Base-by-base conservation (phyloP, 30 jellyfish, hydroid and myxozoan species). In the Rhopilema esculentum region DNA sequence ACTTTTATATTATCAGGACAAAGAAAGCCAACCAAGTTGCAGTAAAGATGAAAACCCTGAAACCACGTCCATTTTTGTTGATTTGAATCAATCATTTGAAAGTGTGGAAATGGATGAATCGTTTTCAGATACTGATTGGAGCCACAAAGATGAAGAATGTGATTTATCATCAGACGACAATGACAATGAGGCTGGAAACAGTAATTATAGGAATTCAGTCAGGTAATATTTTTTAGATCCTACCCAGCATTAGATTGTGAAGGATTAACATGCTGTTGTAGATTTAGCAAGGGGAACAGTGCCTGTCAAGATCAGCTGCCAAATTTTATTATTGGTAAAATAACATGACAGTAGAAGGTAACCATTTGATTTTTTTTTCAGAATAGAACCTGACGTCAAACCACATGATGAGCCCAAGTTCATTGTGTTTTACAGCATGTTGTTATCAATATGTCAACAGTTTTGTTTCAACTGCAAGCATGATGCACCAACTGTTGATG, bases 361-460 rank as follows among this genome's bases (percentile, higher is more conserved):
- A 67, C 57, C 57, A 40, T 40, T 23, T 67, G 40, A 20, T 23
- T 52, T 30, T 50, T 70, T 72, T 83, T 49, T 1, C 86, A 83
- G 92, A 24, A 49, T 48, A 8, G 92, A 83, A 49, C 52, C 80
- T 0, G 62, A 67, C 18, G 73, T 21, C 27, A 21, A 75, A 24
- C 85, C 50, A 70, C 75, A 49, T 22, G 81, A 62, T 15, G 88
- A 85, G 75, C 87, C 77, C 29, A 31, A 32, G 82, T 86, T 74
- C 53, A 51, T 74, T n/a, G 94, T 86, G 30, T 86, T 86, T 32
- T 68, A 66, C 78, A 23, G 77, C 19, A 66, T 75, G 84, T 76
- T 86, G 61, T 27, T 75, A 30, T n/a, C 67, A 19, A 82, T 75
- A 22, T 86, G 74, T 49, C 20, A 71, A n/a, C 40, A 30, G 65